These are phyloP conservation scores for Hecatera dysodea DNA, from an alignment of 2,888 invertebrate genomes.

Conservation along the genomic window DNA sequence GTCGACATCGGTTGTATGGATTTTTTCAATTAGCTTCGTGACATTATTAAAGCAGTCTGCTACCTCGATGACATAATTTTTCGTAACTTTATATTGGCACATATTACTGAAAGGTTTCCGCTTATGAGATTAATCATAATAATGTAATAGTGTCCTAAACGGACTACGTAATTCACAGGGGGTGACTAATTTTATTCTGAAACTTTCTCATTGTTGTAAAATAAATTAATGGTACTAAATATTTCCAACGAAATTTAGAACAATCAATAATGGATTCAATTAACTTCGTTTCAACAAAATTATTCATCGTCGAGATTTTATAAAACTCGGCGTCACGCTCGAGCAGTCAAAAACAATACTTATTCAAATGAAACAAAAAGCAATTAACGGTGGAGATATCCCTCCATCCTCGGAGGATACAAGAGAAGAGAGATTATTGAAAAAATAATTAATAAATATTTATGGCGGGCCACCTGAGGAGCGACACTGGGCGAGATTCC, in stretches of 20 bases:
- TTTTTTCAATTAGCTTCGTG: constrained; percentile 56
- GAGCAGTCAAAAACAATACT: constrained; percentile 91
- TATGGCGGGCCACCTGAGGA: constrained; percentile 90
- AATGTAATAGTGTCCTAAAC: constrained; percentile 1
- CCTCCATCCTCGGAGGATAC: constrained; percentile 88
- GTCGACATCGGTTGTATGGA: constrained; percentile 67
- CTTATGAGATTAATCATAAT: background rate
- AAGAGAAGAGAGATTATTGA: constrained; percentile 89
- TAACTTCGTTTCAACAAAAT: constrained; percentile 81
- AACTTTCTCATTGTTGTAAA: constrained; percentile 46
- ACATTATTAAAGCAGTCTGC: constrained; percentile 31
- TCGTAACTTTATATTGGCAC: background rate
- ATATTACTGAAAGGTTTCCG: background rate
- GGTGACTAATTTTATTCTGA: constrained; percentile 34
- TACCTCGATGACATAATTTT: constrained; percentile 17
- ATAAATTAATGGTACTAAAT: constrained; percentile 56
- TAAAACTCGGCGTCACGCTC: constrained; percentile 85
- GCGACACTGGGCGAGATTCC: constrained; percentile 82
- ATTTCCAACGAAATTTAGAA: constrained; percentile 66
- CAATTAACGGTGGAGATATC: constrained; percentile 90
- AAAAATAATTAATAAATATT: constrained; percentile 91
- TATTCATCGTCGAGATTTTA: constrained; percentile 88
- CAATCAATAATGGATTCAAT: constrained; percentile 82
- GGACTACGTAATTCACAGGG: constrained; percentile 1
- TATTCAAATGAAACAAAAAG: constrained; percentile 91